phyloP scores from a whole-genome alignment of 1,140 invertebrate species.

The Acromyrmex charruanus region DNA sequence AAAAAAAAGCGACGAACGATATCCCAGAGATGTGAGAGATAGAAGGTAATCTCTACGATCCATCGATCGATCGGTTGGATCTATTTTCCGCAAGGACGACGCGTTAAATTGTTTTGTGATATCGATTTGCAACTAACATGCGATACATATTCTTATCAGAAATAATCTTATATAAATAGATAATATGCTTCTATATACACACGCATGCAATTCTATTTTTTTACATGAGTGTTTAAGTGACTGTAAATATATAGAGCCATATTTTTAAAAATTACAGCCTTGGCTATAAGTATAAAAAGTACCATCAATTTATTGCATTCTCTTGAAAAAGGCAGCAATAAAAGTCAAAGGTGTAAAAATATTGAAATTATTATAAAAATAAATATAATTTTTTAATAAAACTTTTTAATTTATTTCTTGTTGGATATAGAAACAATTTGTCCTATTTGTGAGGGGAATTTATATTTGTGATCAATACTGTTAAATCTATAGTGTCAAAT shows the following conservation, averaged over 20 bases:
- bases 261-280: not conserved
- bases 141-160: not conserved
- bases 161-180: conserved; percentile 29
- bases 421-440: no score
- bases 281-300: no score
- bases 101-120: conserved; percentile 5
- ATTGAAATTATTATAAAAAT: no score
- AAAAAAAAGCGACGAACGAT: conserved; percentile 11
- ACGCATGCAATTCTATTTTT: not conserved
- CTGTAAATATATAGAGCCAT: not conserved
- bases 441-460: no score
- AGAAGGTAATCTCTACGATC: not conserved
- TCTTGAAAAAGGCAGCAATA: no score
- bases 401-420: no score
- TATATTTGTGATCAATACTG: no score
- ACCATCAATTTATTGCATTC: no score
- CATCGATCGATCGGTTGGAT: conserved; percentile 1
- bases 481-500: no score
- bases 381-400: no score
- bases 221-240: not conserved
- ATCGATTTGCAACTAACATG: conserved; percentile 18
- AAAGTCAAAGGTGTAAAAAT: no score
- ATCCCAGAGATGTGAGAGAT: not conserved
- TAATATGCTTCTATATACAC: not conserved
- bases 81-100: not conserved